Base-by-base conservation (phyloP, 1,140 invertebrate species). In the Onthophagus taurus region DNA sequence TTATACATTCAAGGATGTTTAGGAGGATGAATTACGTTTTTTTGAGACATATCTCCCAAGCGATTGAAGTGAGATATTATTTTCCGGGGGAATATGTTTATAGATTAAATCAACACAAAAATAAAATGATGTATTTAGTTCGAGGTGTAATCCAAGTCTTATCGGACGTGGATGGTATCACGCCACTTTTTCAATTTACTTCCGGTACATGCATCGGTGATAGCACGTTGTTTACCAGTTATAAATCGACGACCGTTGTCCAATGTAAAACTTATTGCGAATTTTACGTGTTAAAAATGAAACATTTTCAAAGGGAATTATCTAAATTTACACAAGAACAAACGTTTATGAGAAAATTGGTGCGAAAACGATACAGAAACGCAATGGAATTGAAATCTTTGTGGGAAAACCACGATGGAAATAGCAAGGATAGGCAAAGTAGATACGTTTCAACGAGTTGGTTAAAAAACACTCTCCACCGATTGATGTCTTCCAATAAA, bases 91-190 rank as follows among this genome's bases (percentile, higher is more conserved):
- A 50, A 29, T 29, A 45, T 8, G 38, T 53, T n/a, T 33, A 42
- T 4, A 30, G 37, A 12, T 51, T 49, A 42, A 41, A 45, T n/a
- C 34, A 46, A 21, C 17, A 37, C 3, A 50, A 52, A 19, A 13
- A 49, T 24, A 41, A 42, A 20, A 52, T 52, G 50, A 35, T 52
- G 19, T 52, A 52, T 24, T 21, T 52, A 8, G 44, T 36, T 19
- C 37, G 31, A 26, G 50, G 50, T 5, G 31, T 44, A 2, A 30
- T 52, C 9, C 43, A 52, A 29, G 20, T 52, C 2, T 31, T 52
- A 12, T 52, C 50, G 17, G 39, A 49, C 23, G 46, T 46, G 21
- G 50, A 52, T 43, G 47, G 42, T 9, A 47, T 49, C 21, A 45
- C 50, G 7, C 31, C 50, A 3, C 34, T 52, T 8, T 31, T 52